A percentile compares a stretch with the other conserved stretches of the same genome.
These are phyloP conservation scores for Tillus elongatus DNA, from an alignment of 2,888 invertebrate species.

Conservation along the genomic window DNA sequence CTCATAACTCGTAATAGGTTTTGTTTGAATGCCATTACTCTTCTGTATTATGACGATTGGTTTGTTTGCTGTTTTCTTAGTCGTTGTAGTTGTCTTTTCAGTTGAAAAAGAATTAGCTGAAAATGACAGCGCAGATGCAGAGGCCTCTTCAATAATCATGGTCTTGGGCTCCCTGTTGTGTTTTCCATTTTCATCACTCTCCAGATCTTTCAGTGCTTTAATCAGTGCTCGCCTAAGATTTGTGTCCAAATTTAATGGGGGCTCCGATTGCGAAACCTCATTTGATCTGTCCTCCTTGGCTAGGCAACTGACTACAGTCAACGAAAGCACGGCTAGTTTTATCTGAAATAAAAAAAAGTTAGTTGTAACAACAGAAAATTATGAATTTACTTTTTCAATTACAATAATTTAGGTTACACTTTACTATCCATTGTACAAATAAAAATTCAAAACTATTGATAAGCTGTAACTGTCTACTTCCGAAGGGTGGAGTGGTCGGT, in stretches of 20 bases:
- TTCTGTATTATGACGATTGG: slow-evolving; percentile 31
- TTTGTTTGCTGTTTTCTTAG: slow-evolving; percentile 12
- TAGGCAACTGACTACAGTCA: too few species aligned
- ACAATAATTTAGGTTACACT: too few species aligned
- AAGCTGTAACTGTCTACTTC: too few species aligned
- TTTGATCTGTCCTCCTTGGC: neutral
- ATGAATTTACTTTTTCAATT: too few species aligned
- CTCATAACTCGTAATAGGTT: slow-evolving; percentile 25
- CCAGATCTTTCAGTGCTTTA: slow-evolving; percentile 66
- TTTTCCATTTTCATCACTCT: slow-evolving; percentile 49
- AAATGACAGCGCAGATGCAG: slow-evolving; percentile 52
- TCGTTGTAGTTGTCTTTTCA: slow-evolving; percentile 15
- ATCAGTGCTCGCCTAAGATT: slow-evolving; percentile 66
- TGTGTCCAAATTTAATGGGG: slow-evolving; percentile 59
- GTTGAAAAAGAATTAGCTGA: slow-evolving; percentile 45
- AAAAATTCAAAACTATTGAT: too few species aligned
- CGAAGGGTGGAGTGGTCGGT: too few species aligned
- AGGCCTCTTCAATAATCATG: slow-evolving; percentile 38
- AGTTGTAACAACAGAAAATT: too few species aligned
- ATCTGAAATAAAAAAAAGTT: too few species aligned
- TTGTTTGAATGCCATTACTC: slow-evolving; percentile 31
- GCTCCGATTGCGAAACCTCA: slow-evolving; percentile 22
- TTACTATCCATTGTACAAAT: too few species aligned
- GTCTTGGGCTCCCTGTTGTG: slow-evolving; percentile 31
- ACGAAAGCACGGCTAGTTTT: neutral